Base-by-base conservation (phyloP, 1,140 invertebrate genomes). In the Trichonephila clavipes region DNA sequence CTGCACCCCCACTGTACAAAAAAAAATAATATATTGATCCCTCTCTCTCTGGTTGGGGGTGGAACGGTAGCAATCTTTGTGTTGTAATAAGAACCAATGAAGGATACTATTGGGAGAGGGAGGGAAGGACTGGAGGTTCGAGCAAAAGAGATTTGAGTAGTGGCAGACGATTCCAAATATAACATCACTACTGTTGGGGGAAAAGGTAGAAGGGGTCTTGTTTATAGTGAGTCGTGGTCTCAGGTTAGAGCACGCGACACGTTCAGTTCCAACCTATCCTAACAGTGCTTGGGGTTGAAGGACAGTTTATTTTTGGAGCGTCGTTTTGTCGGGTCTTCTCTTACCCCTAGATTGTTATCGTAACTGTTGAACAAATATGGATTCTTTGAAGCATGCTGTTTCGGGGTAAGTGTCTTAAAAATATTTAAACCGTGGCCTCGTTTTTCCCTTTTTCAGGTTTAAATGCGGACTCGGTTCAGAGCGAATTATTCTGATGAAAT, bases 131-230 rank as follows among this genome's bases (percentile, higher is more conserved):
- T 51, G 44, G 64, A 88, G 87, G 64, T 34, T 21, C 2, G 85
- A 87, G 51, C 51, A 51, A 83, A 44, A 58, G 87, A 69, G 69
- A 90, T 90, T 90, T 81, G 69, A 90, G 66, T 61, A 51, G 88
- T 14, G 69, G 66, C 40, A 61, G 88, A 90, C 69, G 88, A 81
- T 81, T 90, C 88, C 88, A 90, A 90, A 90, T 90, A 90, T 90
- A 90, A 81, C 88, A 81, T 61, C 64, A 12, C 61, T 44, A 69
- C 64, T 28, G 24, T 69, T n/a, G 6, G 64, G n/a, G n/a, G n/a
- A n/a, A 44, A 40, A 34, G 87, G 87, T n/a, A 69, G 10, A 40
- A 34, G 87, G 87, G 64, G 40, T 28, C 64, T 69, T 88, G 87
- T 88, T 88, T 66, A 88, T 64, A 19, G 34, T 58, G n/a, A 72